These are phyloP conservation scores for Salpingus planirostris DNA, from an alignment of 2,888 invertebrate species.

Conservation along the genomic window DNA sequence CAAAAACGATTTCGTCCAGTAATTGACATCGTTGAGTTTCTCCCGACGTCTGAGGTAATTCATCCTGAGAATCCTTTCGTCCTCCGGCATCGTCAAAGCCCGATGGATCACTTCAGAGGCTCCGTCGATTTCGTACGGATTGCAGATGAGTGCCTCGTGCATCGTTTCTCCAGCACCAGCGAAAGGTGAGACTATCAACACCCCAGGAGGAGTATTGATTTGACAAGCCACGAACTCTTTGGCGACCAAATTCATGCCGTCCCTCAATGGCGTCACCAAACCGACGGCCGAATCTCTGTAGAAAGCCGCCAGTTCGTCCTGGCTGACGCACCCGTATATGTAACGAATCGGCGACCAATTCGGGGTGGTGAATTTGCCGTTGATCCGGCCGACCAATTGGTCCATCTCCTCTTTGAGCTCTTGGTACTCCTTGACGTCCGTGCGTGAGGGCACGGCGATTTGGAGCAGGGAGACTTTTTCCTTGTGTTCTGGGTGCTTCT, in stretches of 20 bases:
- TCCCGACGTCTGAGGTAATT: conserved; percentile 74
- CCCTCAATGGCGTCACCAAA: conserved; percentile 76
- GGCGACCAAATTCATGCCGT: conserved; percentile 88
- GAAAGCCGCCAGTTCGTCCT: conserved; percentile 77
- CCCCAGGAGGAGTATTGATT: conserved; percentile 74
- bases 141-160: conserved; percentile 85
- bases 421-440: conserved; percentile 83
- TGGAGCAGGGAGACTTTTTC: conserved; percentile 78
- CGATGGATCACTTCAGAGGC: conserved; percentile 81
- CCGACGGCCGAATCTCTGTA: conserved; percentile 83
- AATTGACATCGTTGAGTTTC: conserved; percentile 73
- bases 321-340: conserved; percentile 80
- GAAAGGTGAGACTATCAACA: conserved; percentile 81
- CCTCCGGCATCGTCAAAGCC: conserved; percentile 85
- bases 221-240: conserved; percentile 91
- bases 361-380: conserved; percentile 81
- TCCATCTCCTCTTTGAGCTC: conserved; percentile 87
- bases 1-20: conserved; percentile 83
- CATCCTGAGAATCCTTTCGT: conserved; percentile 79
- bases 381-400: conserved; percentile 78
- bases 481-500: conserved; percentile 77
- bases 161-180: conserved; percentile 90
- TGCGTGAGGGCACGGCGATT: conserved; percentile 81
- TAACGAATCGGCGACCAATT: conserved; percentile 86
- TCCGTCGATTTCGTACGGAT: conserved; percentile 81